Evolutionary conservation across 1,140 invertebrate species (phyloP).

Genomic region (Acromyrmex charruanus): DNA sequence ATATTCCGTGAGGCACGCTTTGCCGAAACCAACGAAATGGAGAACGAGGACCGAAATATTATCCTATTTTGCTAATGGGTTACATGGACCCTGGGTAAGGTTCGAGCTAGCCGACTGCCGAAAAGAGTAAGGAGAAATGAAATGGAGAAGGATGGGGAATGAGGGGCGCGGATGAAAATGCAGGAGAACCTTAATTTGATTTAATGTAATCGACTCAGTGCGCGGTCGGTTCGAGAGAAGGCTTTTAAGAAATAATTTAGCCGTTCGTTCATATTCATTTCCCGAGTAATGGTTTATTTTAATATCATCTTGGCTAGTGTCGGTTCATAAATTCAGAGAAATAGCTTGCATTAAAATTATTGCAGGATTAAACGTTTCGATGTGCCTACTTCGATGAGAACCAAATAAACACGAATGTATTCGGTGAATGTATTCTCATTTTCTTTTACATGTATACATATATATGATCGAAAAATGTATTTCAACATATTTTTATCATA

Average conservation of each 20-base stretch:
- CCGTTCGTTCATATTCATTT: slow-evolving; percentile 58
- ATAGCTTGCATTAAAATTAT: slow-evolving; percentile 44
- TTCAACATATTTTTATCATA: slow-evolving; percentile 19
- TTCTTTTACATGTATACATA: background rate
- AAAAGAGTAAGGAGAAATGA: slow-evolving; percentile 20
- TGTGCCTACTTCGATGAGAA: background rate
- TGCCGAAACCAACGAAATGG: slow-evolving; percentile 10
- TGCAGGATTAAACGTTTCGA: slow-evolving; percentile 29
- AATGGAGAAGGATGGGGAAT: background rate
- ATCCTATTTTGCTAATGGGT: slow-evolving; percentile 61
- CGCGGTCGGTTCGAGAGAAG: slow-evolving; percentile 47
- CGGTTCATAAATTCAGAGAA: slow-evolving; percentile 29
- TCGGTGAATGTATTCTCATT: background rate
- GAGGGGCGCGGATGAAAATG: slow-evolving; percentile 42
- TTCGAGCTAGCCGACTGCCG: slow-evolving; percentile 14
- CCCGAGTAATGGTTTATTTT: slow-evolving; percentile 57
- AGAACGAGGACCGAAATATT: slow-evolving; percentile 42
- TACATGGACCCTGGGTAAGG: slow-evolving; percentile 20
- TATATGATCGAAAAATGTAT: background rate
- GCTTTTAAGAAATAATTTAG: slow-evolving; percentile 63
- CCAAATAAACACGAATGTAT: background rate
- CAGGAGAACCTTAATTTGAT: slow-evolving; percentile 60
- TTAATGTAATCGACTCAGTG: slow-evolving; percentile 63
- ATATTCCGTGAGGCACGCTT: slow-evolving; percentile 24
- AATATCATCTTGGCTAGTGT: slow-evolving; percentile 39